These are phyloP conservation scores for Hemicentrotus pulcherrimus DNA, from an alignment of 35 echinoderm and acorn worm species.

Conservation along the genomic window DNA sequence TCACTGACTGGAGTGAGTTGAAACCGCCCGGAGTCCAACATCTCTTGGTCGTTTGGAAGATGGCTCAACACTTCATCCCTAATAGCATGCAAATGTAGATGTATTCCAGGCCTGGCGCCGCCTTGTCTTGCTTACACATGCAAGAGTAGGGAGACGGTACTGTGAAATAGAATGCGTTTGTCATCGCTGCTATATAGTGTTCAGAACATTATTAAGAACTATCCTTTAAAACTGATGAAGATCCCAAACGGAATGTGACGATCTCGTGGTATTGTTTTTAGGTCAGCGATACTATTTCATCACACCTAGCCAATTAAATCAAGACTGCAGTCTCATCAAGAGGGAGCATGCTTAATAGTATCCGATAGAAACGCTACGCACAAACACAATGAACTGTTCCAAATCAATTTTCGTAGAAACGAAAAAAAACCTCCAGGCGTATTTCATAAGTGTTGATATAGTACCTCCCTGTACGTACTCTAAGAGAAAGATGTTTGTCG, in stretches of 20 bases:
- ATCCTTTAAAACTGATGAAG: background rate
- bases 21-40: background rate
- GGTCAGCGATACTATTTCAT: background rate
- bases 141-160: background rate
- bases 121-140: background rate
- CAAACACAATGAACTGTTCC: background rate
- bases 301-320: background rate
- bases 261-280: background rate
- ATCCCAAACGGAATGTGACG: background rate
- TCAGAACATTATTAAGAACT: background rate
- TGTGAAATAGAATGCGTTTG: background rate
- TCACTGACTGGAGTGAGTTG: background rate
- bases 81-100: conserved; percentile 18
- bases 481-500: too few species aligned
- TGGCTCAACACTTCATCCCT: conserved; percentile 15
- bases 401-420: background rate
- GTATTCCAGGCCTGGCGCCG: background rate
- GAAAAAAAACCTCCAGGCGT: background rate
- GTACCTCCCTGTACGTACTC: background rate
- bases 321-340: background rate
- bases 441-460: background rate
- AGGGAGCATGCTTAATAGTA: background rate
- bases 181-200: background rate
- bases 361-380: background rate
- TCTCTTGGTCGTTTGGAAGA: background rate